Base-by-base conservation (phyloP, 2,113 vertebrate species). In the Hassar affinis region DNA sequence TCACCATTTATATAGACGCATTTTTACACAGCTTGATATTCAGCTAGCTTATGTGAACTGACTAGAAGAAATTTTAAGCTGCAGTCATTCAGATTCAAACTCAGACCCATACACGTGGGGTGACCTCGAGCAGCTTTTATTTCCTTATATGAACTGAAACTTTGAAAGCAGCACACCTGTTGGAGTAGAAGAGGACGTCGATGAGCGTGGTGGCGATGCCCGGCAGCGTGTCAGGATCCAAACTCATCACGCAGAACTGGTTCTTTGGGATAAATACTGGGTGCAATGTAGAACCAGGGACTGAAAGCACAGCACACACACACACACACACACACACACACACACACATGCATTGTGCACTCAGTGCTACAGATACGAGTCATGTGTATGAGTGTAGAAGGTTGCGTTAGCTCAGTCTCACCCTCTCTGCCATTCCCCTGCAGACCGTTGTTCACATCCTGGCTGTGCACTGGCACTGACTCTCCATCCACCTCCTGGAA, bases 161-260 rank as follows among this genome's bases (percentile, higher is more conserved):
- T 15, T 22, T 56, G 38, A 0, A 42, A 42, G 6, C 2, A 15
- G 5, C 92, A 91, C 81, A 98, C 98, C 95, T 93, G 92, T 91
- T 94, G 0, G 98, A 97, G 81, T 98, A 99, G 92, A 99, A 99
- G 79, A 99, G 95, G 80, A 97, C 97, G 0, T 99, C 98, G 0
- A 99, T 96, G 86, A 99, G 97, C 0, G 94, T 96, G 74, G 96
- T 99, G 88, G 98, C 96, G 0, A 99, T 96, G 85, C 97, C 95
- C 0, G 98, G 98, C 89, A 99, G 93, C 0, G 96, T 98, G 90
- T 98, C 97, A 0, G 97, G 97, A 88, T 98, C 97, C 93, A 99
- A 89, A 0, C 96, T 97, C 91, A 99, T 95, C 86, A 99, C 93
- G 38, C 97, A 99, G 93, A 98, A 99, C 71, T 95, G 95, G 90